Evolutionary conservation across 2,113 vertebrate species (phyloP).

Genomic region (Cyanistes caeruleus): DNA sequence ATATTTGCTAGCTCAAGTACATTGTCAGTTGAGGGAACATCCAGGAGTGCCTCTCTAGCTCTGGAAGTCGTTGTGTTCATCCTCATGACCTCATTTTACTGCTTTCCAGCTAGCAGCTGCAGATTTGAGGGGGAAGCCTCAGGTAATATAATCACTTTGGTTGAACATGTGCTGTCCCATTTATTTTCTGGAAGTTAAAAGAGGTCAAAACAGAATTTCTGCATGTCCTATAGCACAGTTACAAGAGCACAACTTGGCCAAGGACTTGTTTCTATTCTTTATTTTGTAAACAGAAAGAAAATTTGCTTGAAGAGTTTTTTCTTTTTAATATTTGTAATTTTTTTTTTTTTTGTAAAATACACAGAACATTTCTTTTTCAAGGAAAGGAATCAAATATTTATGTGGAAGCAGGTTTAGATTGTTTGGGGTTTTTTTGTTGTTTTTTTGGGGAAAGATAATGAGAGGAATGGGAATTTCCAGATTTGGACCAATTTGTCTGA

Average conservation of each 20-base stretch:
- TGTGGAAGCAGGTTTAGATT: not conserved
- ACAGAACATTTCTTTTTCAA: not conserved
- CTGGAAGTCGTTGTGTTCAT: not conserved
- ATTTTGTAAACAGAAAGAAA: not conserved
- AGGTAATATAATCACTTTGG: constrained; percentile 51
- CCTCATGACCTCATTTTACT: not conserved
- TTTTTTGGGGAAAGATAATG: not conserved
- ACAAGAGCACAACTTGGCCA: not conserved
- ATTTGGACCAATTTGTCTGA: not conserved
- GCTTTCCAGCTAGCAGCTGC: constrained; percentile 44
- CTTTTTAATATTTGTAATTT: not conserved
- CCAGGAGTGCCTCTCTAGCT: not conserved
- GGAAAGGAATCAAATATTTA: not conserved
- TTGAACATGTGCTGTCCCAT: constrained; percentile 48
- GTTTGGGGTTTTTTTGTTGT: not conserved
- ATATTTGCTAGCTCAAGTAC: not conserved
- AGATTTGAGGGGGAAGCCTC: constrained; percentile 45
- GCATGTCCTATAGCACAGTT: not conserved
- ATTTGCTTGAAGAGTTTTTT: not conserved
- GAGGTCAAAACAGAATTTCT: constrained; percentile 34
- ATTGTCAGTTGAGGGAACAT: not conserved
- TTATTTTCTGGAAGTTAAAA: constrained; percentile 49
- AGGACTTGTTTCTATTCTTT: not conserved
- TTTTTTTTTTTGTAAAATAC: not conserved
- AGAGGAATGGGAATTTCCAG: not conserved